These are phyloP conservation scores for Argynnis bischoffii DNA, from an alignment of 2,888 invertebrate species.

Conservation along the genomic window DNA sequence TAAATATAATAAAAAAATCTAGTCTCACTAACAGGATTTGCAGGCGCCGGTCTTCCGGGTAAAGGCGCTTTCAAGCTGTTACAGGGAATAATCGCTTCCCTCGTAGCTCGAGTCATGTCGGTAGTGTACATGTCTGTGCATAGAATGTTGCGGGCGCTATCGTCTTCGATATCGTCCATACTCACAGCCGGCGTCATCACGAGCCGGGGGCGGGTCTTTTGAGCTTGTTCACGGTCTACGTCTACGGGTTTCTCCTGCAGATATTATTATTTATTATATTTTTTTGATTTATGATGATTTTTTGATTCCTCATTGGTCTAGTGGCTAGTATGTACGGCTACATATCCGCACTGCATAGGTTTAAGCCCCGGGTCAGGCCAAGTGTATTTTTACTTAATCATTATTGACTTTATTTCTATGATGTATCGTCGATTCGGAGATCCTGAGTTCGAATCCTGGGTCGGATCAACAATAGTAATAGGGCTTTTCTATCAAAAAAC, in stretches of 20 bases:
- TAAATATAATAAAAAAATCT: not conserved
- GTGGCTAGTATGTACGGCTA: not conserved
- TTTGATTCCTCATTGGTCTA: slow-evolving; percentile 34
- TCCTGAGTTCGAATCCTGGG: no score
- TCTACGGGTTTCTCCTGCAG: slow-evolving; percentile 38
- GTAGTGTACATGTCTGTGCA: slow-evolving; percentile 54
- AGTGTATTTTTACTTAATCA: no score
- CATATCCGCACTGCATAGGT: no score
- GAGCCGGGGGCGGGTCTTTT: slow-evolving; percentile 43
- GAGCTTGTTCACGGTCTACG: slow-evolving; percentile 33
- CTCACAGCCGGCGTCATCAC: slow-evolving; percentile 53
- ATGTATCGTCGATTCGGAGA: no score
- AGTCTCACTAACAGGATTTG: slow-evolving; percentile 45
- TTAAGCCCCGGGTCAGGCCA: no score
- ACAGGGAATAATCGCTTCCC: slow-evolving; percentile 23
- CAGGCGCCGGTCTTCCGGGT: slow-evolving; percentile 40
- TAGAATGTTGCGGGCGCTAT: slow-evolving; percentile 37
- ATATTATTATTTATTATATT: not conserved
- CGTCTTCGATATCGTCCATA: slow-evolving; percentile 51
- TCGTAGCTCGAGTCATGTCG: slow-evolving; percentile 37
- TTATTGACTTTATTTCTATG: no score
- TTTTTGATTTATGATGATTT: not conserved
- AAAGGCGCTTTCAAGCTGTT: slow-evolving; percentile 45
- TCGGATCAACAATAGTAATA: no score
- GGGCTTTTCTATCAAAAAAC: no score